Evolutionary conservation across 2,797 vertebrate species (phyloP), one percentile per base, ranked within the genome.

Genomic region (Poecilia gillii): DNA sequence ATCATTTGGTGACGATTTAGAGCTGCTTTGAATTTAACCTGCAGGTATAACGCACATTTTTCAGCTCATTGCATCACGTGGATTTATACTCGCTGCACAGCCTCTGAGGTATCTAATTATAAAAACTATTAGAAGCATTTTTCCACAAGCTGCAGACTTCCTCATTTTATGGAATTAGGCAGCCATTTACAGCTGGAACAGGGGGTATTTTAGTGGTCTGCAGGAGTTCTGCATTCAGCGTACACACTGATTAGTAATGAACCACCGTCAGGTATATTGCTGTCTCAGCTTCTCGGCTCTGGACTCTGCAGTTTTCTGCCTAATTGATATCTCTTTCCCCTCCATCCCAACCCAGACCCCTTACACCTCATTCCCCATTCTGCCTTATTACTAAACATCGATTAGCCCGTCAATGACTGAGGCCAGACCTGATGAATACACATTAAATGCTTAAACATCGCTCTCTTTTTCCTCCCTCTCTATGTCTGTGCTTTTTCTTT

Each of bases 181-280:
- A 6, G 51, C 73, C 72, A 36, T 84, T 84, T 81, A 75, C 75
- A 36, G 66, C 36, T 2, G 71, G 80, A 80, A 1, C 8, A 75
- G 82, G 47, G 16, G 79, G 9, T 25, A 74, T 23, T 72, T 72
- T 39, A 12, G 57, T 45, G 0, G 72, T 72, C 74, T 75, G 77
- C 57, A 16, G 85, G 91, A 84, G 75, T 88, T 94, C 90, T 81
- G 89, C 91, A 94, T 95, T 94, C 89, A 91, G 93, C 80, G 57
- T 93, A 85, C 92, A 85, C 93, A 84, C 81, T 80, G 91, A 92
- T 91, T 88, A 91, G 94, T 94, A 96, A 96, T 96, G 94, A 96
- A 96, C 85, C 93, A 79, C 92, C 94, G 94, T 95, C 89, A 93
- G 74, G 92, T 87, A 92, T 96, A 96, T 95, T 96, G 97, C 96